Base-by-base conservation (phyloP, 2,888 invertebrate species). In the Abrostola triplasia region DNA sequence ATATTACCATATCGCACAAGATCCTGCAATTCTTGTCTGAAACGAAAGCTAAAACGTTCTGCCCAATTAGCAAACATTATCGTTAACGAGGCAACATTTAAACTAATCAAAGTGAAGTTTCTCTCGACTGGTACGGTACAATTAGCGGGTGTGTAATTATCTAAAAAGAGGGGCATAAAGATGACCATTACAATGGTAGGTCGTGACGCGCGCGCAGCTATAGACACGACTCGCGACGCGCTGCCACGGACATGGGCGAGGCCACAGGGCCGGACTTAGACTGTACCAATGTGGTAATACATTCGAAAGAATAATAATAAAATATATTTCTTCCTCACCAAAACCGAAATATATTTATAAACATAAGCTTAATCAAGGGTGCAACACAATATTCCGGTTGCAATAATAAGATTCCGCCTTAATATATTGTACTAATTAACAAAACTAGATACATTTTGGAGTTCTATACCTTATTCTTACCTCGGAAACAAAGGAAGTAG, bases 141-240 rank as follows among this genome's bases (percentile, higher is more conserved):
- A 81, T 81, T 81, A 81, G 75, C 52, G 61, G 64, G 60, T 73
- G 59, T 78, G 67, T 81, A 81, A 81, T 81, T 81, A 81, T 81
- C 70, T 72, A 70, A 71, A 78, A 74, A 78, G 70, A 76, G 50
- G 57, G 66, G 67, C 58, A 70, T 70, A 75, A 78, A 79, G 81
- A 79, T 79, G 81, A 78, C 81, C 81, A 81, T 78, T 81, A 81
- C 80, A 71, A 77, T 64, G 63, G 67, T 6, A 47, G 72, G 72
- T 80, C 80, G 80, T 80, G 80, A 77, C 75, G 66, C 70, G 75
- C 72, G 64, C 66, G 58, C 59, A 36, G 58, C 35, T 13, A 47
- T 38, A 61, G 80, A 70, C 70, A 76, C 77, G 77, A 77, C 76
- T 63, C 67, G 74, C 67, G 79, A 76, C 67, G 57, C 59, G 61